Conservation (phyloP, 1,140 invertebrate species). For the Eueides isabella region DNA sequence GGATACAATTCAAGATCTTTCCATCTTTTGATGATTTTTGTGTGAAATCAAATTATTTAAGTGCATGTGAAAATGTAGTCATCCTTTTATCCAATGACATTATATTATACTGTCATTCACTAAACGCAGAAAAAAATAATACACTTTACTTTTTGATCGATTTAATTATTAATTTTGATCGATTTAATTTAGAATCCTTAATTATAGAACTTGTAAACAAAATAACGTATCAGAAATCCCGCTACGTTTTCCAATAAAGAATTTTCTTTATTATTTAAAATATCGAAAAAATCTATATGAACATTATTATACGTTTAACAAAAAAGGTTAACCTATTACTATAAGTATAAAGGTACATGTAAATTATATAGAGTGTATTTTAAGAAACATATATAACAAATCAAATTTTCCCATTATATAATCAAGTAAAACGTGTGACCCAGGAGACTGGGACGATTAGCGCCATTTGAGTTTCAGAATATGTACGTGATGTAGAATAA, state of each 20-base stretch:
- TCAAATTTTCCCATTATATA: background rate
- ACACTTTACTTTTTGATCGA: too few species aligned
- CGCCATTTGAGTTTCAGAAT: constrained; percentile 44
- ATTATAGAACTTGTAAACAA: too few species aligned
- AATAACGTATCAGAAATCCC: too few species aligned
- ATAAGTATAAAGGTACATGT: too few species aligned
- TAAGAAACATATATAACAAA: background rate
- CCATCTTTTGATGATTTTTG: background rate
- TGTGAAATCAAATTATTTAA: background rate
- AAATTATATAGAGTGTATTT: background rate
- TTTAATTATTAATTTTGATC: too few species aligned
- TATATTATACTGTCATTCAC: background rate
- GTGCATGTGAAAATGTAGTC: background rate
- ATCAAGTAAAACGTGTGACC: constrained; percentile 30
- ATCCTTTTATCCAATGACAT: background rate
- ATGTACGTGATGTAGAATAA: constrained; percentile 48
- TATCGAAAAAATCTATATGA: too few species aligned
- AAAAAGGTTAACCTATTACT: too few species aligned
- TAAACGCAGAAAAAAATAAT: too few species aligned
- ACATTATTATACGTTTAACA: too few species aligned
- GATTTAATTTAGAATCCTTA: too few species aligned
- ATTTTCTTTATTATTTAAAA: too few species aligned
- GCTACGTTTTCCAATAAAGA: too few species aligned
- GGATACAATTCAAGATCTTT: background rate
- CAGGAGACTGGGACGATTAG: constrained; percentile 31